These are phyloP conservation scores for Mesoclemmys tuberculata DNA, from an alignment of 2,113 vertebrate species.

Conservation along the genomic window DNA sequence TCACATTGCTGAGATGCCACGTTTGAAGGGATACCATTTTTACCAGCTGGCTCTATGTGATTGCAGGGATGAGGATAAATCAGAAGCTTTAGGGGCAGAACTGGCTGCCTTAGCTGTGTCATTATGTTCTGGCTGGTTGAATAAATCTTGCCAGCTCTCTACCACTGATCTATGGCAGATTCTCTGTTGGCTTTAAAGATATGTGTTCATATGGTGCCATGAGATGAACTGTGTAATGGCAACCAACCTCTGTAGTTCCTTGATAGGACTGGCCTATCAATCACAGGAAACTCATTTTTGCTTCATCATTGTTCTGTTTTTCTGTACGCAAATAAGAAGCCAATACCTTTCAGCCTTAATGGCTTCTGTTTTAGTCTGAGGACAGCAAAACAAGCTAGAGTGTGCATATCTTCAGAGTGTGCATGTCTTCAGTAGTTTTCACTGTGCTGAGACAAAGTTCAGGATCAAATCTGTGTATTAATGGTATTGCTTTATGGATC, in stretches of 20 bases:
- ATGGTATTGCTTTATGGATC: no score
- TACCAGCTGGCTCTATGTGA: background rate
- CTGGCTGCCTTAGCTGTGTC: background rate
- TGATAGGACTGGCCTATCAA: background rate
- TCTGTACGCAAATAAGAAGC: background rate
- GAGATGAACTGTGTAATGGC: background rate
- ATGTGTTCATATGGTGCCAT: background rate
- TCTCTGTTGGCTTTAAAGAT: background rate
- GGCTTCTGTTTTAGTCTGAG: background rate
- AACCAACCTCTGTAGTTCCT: background rate
- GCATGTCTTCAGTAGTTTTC: background rate
- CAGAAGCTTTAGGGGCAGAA: background rate
- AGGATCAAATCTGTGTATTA: no score
- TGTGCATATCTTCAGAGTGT: no score
- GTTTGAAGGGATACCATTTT: background rate
- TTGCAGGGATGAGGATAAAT: background rate
- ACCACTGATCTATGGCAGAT: background rate
- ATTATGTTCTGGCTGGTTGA: background rate
- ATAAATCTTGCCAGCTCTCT: background rate
- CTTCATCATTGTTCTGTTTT: background rate
- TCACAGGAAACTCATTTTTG: background rate
- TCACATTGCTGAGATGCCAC: background rate
- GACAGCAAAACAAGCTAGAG: background rate
- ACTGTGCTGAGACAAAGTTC: background rate
- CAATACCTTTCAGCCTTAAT: background rate